Conservation (phyloP, 1,140 invertebrate species). For the Aleiodes sp. region DNA sequence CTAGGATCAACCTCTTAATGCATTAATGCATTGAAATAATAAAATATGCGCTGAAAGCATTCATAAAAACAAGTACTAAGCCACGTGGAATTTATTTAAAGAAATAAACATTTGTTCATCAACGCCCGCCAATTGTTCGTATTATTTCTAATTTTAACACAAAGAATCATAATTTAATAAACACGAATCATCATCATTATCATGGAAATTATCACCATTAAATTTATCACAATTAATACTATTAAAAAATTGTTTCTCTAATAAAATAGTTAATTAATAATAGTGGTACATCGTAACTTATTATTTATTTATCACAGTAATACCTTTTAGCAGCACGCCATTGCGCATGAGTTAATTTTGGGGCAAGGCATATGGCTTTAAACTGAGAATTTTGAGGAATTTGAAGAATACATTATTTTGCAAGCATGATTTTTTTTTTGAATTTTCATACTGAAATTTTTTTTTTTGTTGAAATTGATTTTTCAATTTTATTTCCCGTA, state of each 20-base stretch:
- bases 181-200: not conserved
- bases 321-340: conserved; percentile 29
- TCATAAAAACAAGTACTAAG: not conserved
- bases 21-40: not conserved
- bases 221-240: not conserved
- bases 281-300: conserved; percentile 24
- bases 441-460: not conserved
- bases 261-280: conserved; percentile 5
- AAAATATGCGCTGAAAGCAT: not conserved
- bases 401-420: not conserved
- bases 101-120: not conserved
- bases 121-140: not conserved
- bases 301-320: conserved; percentile 30
- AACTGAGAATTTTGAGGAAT: not conserved
- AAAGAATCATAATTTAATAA: not conserved
- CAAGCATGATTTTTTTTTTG: conserved; percentile 24
- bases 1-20: not conserved
- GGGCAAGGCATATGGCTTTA: conserved; percentile 21
- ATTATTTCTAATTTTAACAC: not conserved
- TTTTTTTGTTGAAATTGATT: not conserved
- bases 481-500: too few species aligned
- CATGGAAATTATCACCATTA: not conserved
- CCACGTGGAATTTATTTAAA: not conserved
- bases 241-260: not conserved
- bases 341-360: conserved; percentile 30